Evolutionary conservation across 2,888 invertebrate genomes (phyloP), one percentile per base, ranked within the genome.

Genomic region (Apantesis nais): DNA sequence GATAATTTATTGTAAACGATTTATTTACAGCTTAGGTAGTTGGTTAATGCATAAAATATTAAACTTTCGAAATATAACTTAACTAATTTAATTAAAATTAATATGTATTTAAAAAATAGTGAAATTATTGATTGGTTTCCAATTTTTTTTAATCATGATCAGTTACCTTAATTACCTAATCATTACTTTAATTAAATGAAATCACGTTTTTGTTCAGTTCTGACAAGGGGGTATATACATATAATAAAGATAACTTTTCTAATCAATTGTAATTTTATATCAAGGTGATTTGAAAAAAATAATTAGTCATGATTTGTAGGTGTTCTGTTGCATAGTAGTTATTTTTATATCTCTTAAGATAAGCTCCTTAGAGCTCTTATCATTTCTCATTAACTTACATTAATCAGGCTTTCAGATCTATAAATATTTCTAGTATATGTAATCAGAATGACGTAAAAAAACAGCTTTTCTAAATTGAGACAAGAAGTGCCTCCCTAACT

Each of bases 361-460:
- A n/a, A n/a, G n/a, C n/a, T n/a, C n/a, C n/a, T n/a, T n/a, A n/a
- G 60, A 55, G 71, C 55, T 71, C 67, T 71, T 67, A 71, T 71
- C 71, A 62, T 60, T 71, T 19, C 67, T 67, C 67, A 63, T 71
- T 67, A 67, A 64, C 63, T 61, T 60, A 64, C 31, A 67, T 44
- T 63, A 61, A 67, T 29, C 71, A 71, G 60, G 67, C 22, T 64
- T 62, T 67, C 34, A 66, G 66, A 70, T 67, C 48, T 66, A 39
- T 37, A 64, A 63, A 68, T 34, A 31, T 31, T 52, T 55, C 8
- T 31, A 55, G 63, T 29, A 39, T 48, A n/a, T n/a, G n/a, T n/a
- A 61, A 69, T 48, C 65, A 69, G 12, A 11, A 22, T 58, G 29
- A n/a, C 48, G 34, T 60, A 61, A 48, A n/a, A n/a, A n/a, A n/a